Evolutionary conservation across 1,140 invertebrate genomes (phyloP), one percentile per base, ranked within the genome.

Genomic region (Lepidurus couesii): DNA sequence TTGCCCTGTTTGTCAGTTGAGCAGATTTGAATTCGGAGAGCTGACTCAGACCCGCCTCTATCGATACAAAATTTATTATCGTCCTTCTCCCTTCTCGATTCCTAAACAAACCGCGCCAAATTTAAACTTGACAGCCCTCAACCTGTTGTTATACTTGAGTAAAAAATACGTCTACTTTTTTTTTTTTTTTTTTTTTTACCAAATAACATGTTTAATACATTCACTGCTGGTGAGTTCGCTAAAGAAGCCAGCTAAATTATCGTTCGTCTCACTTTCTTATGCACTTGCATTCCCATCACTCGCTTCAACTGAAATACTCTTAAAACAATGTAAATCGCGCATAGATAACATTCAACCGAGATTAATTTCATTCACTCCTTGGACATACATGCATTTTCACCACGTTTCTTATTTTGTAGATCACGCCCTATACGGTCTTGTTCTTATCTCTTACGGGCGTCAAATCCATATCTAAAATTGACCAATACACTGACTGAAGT

Each of bases 201-300:
- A 65, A 65, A 65, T 65, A 65, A 65, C 53, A 65, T 11, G 53
- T 65, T 65, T 65, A 65, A 65, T 65, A 65, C 53, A 65, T 16
- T 65, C 53, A 65, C 16, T n/a, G 53, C 53, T 65, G 21, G 53
- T 21, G 53, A n/a, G 21, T n/a, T 65, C 53, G 53, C 53, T 65
- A 65, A 34, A 65, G n/a, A 65, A 21, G 53, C 53, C 53, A 65
- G 53, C 21, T 65, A 65, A 65, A 65, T 65, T 65, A 0, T n/a
- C 53, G 16, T 5, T 65, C 21, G 13, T 65, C 13, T 65, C 53
- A 65, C 13, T 65, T 65, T 65, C 21, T 13, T 21, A 65, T n/a
- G 53, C 53, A 65, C 21, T 65, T 34, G 34, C 53, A 7, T 65
- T 65, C 21, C 53, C 21, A n/a, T n/a, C 53, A 65, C 21, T 65